A percentile compares a stretch with the other conserved stretches of the same genome.
phyloP scores from a whole-genome alignment of 2,888 invertebrate species.

The Drosophila atroscutellata region DNA sequence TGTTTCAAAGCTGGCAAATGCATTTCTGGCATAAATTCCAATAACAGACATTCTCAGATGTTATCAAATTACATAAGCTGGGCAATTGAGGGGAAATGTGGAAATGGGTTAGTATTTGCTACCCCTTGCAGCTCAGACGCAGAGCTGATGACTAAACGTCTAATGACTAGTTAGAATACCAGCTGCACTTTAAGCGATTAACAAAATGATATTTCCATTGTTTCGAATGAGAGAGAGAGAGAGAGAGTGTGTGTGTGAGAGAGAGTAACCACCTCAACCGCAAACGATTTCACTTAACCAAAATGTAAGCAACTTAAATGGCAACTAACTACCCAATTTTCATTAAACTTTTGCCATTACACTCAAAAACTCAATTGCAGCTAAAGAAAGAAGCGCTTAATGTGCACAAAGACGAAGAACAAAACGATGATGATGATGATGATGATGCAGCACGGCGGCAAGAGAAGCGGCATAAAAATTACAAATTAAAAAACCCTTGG shows the following conservation, averaged over 20 bases:
- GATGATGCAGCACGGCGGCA: conserved; percentile 23
- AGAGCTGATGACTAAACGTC: not conserved
- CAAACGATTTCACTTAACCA: conserved; percentile 60
- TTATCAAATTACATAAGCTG: not conserved
- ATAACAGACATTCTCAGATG: not conserved
- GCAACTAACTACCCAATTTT: conserved; percentile 72
- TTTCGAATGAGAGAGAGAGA: too few relatives aligned
- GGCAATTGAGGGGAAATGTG: not conserved
- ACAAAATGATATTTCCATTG: conserved; percentile 7
- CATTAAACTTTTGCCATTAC: conserved; percentile 72
- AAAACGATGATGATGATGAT: not conserved
- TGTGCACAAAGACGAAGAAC: conserved; percentile 35
- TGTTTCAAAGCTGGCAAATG: not conserved
- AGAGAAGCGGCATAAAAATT: conserved; percentile 66
- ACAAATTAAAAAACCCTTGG: conserved; percentile 73
- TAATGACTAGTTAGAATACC: not conserved
- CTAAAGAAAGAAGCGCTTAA: conserved; percentile 51
- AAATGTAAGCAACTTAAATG: conserved; percentile 58
- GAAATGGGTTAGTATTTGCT: not conserved
- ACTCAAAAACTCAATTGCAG: conserved; percentile 68
- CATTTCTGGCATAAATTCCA: not conserved
- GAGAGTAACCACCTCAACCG: conserved; percentile 19
- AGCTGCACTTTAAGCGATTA: not conserved
- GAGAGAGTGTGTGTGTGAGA: too few relatives aligned
- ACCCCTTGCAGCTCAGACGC: not conserved